Conservation (phyloP, 2,113 vertebrate species). For the Oryzias javanicus region DNA sequence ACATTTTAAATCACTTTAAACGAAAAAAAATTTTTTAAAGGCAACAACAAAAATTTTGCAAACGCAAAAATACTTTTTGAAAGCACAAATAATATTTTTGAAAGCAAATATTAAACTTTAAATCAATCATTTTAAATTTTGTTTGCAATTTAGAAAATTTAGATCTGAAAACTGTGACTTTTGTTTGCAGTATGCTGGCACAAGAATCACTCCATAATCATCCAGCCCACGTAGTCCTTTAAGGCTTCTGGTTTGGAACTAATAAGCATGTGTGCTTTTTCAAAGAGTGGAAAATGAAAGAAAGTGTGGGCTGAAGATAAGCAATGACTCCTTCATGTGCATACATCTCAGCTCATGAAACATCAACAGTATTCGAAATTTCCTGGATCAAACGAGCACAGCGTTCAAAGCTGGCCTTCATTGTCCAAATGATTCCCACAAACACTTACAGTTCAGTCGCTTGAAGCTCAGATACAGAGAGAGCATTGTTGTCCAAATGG, state of each 20-base stretch:
- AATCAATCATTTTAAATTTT: no score
- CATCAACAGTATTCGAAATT: slow-evolving; percentile 26
- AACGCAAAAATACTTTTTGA: no score
- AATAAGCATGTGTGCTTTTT: slow-evolving; percentile 65
- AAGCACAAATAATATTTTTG: no score
- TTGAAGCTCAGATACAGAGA: not conserved
- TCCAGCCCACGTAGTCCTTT: slow-evolving; percentile 64
- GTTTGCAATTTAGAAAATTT: no score
- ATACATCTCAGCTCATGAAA: slow-evolving; percentile 36
- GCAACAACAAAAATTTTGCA: no score
- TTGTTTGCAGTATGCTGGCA: no score
- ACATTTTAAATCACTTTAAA: no score
- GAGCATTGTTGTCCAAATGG: slow-evolving; percentile 7
- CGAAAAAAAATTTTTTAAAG: no score
- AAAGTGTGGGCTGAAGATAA: slow-evolving; percentile 52
- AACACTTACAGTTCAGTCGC: not conserved
- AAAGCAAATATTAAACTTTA: no score
- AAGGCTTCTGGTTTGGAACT: slow-evolving; percentile 63
- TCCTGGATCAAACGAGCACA: slow-evolving; percentile 17
- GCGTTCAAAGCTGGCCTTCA: slow-evolving; percentile 16
- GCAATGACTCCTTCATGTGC: slow-evolving; percentile 54
- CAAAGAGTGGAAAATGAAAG: slow-evolving; percentile 61
- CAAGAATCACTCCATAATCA: slow-evolving; percentile 11
- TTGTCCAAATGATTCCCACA: slow-evolving; percentile 5
- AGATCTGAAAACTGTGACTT: no score